Evolutionary conservation across 1,140 invertebrate genomes (phyloP), one percentile per base, ranked within the genome.

Genomic region (Aphaenogaster rudis): DNA sequence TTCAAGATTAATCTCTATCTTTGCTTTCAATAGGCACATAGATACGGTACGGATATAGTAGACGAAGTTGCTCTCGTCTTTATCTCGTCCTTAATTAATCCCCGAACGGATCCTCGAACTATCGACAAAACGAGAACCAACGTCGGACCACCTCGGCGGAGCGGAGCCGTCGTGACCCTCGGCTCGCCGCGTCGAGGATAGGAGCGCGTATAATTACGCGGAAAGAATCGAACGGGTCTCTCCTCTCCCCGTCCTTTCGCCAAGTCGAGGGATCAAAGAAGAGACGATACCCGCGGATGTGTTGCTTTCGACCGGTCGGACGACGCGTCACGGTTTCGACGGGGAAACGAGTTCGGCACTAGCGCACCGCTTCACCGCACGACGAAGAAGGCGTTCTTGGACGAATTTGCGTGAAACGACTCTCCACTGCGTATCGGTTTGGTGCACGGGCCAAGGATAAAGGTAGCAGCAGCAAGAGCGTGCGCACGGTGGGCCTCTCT

Each of bases 341-440:
- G 88, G 89, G 79, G 91, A 91, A 91, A 91, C 90, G 81, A 89
- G 90, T 91, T 88, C 80, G 80, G 88, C 69, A 66, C 28, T 50
- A 52, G 66, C 79, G 66, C 50, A 42, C 3, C 50, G 79, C 52
- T 28, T 74, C 50, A 42, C 42, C 67, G 63, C 52, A 86, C 61
- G 57, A 86, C 88, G 77, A 87, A 61, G 54, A 84, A 89, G 90
- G 90, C 90, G 90, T 91, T 91, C 90, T 85, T 87, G 77, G 87
- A 17, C 93, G 93, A 94, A 94, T 95, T 94, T 93, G 94, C 94
- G 94, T 94, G 95, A 95, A 94, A 94, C 94, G 92, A 93, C 90
- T 90, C 81, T 88, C 69, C 66, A 74, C 76, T 52, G 86, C 76
- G 71, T 89, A 92, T 86, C 79, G 87, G 87, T 88, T 74, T 88